phyloP scores from a whole-genome alignment of 2,797 vertebrate genomes.

The Ataeniobius toweri region DNA sequence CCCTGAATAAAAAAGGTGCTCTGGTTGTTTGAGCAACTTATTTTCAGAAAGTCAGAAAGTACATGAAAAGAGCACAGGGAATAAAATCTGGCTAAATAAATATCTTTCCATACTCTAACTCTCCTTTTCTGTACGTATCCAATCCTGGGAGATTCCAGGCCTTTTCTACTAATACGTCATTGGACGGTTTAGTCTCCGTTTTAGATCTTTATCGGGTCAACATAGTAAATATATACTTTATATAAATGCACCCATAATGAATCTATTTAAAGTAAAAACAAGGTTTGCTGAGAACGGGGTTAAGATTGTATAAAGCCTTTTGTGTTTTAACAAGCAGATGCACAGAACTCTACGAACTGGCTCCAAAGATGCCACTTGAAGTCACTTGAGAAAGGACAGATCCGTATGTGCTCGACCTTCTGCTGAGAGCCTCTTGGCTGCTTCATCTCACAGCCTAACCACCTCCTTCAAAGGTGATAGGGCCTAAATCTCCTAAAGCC shows the following conservation, averaged over 20 bases:
- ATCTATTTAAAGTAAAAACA: background rate
- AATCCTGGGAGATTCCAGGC: background rate
- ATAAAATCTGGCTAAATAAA: no score
- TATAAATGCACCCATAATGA: background rate
- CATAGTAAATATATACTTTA: background rate
- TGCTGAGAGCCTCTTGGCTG: slow-evolving; percentile 18
- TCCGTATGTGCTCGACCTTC: slow-evolving; percentile 14
- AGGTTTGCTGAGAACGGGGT: background rate
- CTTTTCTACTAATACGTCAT: background rate
- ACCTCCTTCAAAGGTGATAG: slow-evolving; percentile 4
- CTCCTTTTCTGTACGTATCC: background rate
- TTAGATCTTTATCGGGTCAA: background rate
- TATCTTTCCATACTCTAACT: no score
- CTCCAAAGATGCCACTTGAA: slow-evolving; percentile 12
- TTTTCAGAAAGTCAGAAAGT: no score
- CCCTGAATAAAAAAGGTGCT: no score
- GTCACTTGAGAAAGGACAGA: slow-evolving; percentile 4
- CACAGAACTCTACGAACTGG: background rate
- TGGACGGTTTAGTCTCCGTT: background rate
- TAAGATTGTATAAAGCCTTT: background rate
- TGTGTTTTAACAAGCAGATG: background rate
- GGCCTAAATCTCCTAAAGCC: background rate
- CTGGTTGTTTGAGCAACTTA: no score
- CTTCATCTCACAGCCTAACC: background rate
- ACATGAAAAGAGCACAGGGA: no score